phyloP scores from a whole-genome alignment of 2,797 vertebrate species.

The Diceros bicornis region DNA sequence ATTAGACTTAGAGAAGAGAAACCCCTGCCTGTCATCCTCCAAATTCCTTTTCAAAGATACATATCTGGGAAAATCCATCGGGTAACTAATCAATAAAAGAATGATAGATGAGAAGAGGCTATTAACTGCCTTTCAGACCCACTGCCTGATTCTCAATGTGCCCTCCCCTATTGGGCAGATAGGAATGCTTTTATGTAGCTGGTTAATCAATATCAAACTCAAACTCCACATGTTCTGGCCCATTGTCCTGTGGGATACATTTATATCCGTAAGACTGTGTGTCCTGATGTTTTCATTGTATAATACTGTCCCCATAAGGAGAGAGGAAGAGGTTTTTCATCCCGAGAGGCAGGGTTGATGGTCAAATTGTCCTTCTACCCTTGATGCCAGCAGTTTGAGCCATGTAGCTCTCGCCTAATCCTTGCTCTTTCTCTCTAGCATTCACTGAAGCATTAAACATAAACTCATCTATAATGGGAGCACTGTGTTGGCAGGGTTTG shows the following conservation, averaged over 20 bases:
- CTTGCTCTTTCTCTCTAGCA: not conserved
- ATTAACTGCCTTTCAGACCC: not conserved
- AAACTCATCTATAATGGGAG: not conserved
- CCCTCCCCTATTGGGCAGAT: not conserved
- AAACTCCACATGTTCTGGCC: not conserved
- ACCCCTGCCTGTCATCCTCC: not conserved
- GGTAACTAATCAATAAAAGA: not conserved
- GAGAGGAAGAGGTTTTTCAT: not conserved
- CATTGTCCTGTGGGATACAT: not conserved
- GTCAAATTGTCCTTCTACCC: not conserved
- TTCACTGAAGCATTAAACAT: not conserved
- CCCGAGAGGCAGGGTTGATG: not conserved
- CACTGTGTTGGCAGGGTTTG: not conserved
- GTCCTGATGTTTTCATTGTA: not conserved
- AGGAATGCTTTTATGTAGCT: not conserved
- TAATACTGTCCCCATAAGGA: not conserved
- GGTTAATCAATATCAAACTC: not conserved
- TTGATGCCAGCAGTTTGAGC: not conserved
- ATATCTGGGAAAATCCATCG: not conserved
- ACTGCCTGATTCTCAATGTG: not conserved
- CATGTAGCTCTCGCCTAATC: not conserved
- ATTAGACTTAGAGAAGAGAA: conserved; percentile 3
- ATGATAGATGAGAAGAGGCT: not conserved
- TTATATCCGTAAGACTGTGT: not conserved
- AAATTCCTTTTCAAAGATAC: not conserved